Evolutionary conservation across 2,797 vertebrate species (phyloP).

Genomic region (Manis javanica): DNA sequence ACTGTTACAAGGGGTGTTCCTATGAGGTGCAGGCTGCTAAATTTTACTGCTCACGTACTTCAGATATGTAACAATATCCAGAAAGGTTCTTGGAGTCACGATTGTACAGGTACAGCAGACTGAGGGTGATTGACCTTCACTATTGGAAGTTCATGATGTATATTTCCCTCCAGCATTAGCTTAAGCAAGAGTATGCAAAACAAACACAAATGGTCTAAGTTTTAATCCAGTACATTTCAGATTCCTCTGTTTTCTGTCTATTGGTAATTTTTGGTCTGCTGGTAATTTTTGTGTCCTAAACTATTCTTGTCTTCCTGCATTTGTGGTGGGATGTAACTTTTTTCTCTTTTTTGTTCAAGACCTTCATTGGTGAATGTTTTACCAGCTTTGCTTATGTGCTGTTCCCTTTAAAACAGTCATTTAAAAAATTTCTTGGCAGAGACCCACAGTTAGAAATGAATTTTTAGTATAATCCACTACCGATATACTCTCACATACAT

Average conservation of each 20-base stretch:
- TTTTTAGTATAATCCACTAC: background rate
- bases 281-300: background rate
- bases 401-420: background rate
- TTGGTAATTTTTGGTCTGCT: background rate
- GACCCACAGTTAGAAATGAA: background rate
- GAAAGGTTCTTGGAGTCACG: background rate
- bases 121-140: background rate
- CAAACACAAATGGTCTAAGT: background rate
- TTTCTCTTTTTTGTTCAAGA: background rate
- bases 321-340: background rate
- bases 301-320: constrained; percentile 15
- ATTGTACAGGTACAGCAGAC: background rate
- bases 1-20: background rate
- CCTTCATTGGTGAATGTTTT: constrained; percentile 41
- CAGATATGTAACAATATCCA: background rate
- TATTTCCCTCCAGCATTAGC: background rate
- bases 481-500: background rate
- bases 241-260: constrained; percentile 18
- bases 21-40: background rate
- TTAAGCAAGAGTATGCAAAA: background rate
- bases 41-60: background rate
- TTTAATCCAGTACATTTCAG: background rate
- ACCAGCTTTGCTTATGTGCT: background rate
- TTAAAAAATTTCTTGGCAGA: constrained; percentile 50
- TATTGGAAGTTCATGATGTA: background rate